Conservation (phyloP, 1,140 invertebrate species). For the Kradibia gibbosae region DNA sequence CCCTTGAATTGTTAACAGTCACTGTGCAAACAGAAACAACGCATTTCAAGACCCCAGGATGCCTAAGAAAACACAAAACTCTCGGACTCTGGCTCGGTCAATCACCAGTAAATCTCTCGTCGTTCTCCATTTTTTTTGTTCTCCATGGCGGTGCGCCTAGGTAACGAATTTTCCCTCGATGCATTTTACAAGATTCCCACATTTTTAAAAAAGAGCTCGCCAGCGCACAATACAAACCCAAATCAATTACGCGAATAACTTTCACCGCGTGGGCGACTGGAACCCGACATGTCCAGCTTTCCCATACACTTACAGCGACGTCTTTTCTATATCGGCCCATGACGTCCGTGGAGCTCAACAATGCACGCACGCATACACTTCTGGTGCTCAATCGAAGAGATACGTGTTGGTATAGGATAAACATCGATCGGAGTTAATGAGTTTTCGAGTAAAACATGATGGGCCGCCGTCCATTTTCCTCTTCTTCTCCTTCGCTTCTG, state of each 20-base stretch:
- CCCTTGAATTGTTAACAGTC: slow-evolving; percentile 40
- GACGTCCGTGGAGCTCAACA: neutral
- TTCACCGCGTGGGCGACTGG: slow-evolving; percentile 65
- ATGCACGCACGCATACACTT: neutral
- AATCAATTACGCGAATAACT: slow-evolving; percentile 67
- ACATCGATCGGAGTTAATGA: slow-evolving; percentile 38
- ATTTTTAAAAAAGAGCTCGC: too few relatives aligned
- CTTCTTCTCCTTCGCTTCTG: neutral
- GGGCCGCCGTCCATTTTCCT: neutral
- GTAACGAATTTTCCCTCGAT: slow-evolving; percentile 13
- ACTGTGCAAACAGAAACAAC: slow-evolving; percentile 40
- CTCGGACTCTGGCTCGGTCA: slow-evolving; percentile 16
- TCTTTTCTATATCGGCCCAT: neutral
- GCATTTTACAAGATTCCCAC: neutral
- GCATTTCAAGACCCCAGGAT: slow-evolving; percentile 26
- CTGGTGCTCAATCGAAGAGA: neutral
- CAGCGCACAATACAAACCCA: slow-evolving; percentile 44
- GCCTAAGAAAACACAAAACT: slow-evolving; percentile 45
- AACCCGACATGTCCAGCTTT: slow-evolving; percentile 2
- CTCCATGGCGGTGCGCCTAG: neutral
- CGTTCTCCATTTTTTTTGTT: neutral
- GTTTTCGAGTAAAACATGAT: slow-evolving; percentile 13
- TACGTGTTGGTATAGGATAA: slow-evolving; percentile 4
- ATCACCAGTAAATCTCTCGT: neutral
- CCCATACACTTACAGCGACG: neutral